A percentile compares a stretch with the other conserved stretches of the same genome.
Evolutionary conservation across 92 coral and sea anemone species (phyloP).

Genomic region (Epizoanthus scotinus): DNA sequence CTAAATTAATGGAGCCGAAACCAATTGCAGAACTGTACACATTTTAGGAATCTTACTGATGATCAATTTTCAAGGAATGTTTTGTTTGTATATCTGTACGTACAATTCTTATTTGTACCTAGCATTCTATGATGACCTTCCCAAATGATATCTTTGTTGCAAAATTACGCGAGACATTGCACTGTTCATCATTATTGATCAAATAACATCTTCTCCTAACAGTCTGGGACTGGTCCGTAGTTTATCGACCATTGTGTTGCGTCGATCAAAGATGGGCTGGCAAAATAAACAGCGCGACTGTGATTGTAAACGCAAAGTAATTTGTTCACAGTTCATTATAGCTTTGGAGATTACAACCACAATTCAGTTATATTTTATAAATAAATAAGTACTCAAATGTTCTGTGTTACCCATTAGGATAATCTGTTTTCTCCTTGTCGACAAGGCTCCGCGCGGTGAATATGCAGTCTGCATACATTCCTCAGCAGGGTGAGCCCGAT

Average conservation of each 20-base stretch:
- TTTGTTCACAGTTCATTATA: background rate
- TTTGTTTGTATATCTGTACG: too few relatives aligned
- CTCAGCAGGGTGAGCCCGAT: constrained; percentile 12
- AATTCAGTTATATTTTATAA: background rate
- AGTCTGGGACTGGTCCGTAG: background rate
- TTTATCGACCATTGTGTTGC: background rate
- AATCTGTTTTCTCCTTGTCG: background rate
- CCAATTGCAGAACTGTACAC: too few relatives aligned
- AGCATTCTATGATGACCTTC: too few relatives aligned
- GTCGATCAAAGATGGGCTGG: background rate
- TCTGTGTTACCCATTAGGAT: background rate
- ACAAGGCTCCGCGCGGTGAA: background rate
- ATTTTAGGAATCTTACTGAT: too few relatives aligned
- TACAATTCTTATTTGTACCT: too few relatives aligned
- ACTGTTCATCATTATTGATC: background rate
- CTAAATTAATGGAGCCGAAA: too few relatives aligned
- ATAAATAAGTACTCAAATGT: background rate
- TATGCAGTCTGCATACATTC: constrained; percentile 4
- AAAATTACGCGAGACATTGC: too few relatives aligned
- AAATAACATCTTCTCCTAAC: background rate
- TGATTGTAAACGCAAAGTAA: background rate
- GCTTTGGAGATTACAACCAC: too few relatives aligned
- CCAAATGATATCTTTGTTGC: too few relatives aligned
- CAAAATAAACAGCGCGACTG: background rate
- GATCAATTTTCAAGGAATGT: too few relatives aligned